phyloP scores from a whole-genome alignment of 2,797 vertebrate genomes.

The Anniella stebbinsi region DNA sequence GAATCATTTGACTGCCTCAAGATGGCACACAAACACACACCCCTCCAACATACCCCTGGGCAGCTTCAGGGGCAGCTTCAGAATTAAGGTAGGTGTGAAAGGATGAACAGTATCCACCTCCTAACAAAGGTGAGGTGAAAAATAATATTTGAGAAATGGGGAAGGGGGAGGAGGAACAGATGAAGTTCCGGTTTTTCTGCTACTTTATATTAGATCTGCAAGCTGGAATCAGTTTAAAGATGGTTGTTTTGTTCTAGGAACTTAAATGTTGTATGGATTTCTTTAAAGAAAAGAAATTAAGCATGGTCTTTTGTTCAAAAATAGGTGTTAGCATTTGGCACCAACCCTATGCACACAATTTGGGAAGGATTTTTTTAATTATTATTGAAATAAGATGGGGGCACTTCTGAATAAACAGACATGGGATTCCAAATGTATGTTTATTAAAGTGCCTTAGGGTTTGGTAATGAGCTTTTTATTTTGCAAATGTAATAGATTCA shows the following conservation, averaged over 20 bases:
- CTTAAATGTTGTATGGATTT: neutral
- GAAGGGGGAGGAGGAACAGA: neutral
- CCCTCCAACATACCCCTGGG: rapidly evolving
- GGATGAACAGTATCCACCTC: neutral
- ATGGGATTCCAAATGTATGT: neutral
- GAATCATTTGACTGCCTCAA: conserved; percentile 51
- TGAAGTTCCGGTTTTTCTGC: neutral
- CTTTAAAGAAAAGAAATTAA: neutral
- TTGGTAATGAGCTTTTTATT: neutral
- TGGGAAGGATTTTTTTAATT: neutral
- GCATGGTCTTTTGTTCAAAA: neutral
- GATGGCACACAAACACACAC: neutral
- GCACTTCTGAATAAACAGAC: neutral
- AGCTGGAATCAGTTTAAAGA: too few species aligned
- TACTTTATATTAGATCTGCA: neutral
- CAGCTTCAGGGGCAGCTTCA: neutral
- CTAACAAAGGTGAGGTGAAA: neutral
- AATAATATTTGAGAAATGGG: neutral
- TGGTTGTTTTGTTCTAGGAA: neutral
- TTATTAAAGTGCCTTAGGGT: neutral
- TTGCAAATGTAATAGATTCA: neutral
- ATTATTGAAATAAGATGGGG: neutral
- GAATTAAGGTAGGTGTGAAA: neutral
- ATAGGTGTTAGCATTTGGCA: neutral
- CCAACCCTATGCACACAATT: neutral